These are phyloP conservation scores for Andrena fulva DNA, from an alignment of 2,888 invertebrate genomes.

Conservation along the genomic window DNA sequence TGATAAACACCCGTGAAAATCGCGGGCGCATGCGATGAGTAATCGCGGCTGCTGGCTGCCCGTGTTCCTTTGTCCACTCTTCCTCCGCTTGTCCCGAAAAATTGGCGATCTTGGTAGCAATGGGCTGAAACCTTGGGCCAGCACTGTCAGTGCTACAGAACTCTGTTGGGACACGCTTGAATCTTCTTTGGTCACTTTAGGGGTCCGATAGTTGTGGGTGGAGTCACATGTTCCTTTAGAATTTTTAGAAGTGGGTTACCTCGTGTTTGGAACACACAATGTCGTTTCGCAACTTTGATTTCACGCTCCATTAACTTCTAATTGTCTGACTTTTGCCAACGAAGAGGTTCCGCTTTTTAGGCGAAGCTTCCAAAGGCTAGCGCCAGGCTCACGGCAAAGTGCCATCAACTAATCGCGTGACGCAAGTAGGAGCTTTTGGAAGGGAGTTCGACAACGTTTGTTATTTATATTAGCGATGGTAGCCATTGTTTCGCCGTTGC, in stretches of 20 bases:
- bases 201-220: no score
- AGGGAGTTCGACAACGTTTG: slow-evolving; percentile 2
- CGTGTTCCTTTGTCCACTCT: slow-evolving; percentile 14
- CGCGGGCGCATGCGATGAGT: slow-evolving; percentile 60
- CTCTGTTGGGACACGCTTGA: no score
- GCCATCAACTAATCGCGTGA: slow-evolving; percentile 53
- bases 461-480: slow-evolving; percentile 18
- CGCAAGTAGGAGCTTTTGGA: slow-evolving; percentile 21
- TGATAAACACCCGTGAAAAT: slow-evolving; percentile 70
- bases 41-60: slow-evolving; percentile 45
- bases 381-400: slow-evolving; percentile 35
- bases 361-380: slow-evolving; percentile 18
- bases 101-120: background rate
- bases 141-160: no score
- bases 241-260: no score
- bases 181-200: no score
- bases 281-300: no score
- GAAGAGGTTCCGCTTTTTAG: slow-evolving; percentile 4
- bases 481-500: slow-evolving; percentile 1
- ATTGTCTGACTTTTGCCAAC: background rate
- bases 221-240: no score
- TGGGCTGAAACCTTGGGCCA: background rate
- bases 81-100: background rate
- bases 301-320: no score
- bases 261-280: no score